A percentile compares a stretch with the other conserved stretches of the same genome.
phyloP scores from a whole-genome alignment of 2,797 vertebrate genomes.

The Enteromius radiatus region DNA sequence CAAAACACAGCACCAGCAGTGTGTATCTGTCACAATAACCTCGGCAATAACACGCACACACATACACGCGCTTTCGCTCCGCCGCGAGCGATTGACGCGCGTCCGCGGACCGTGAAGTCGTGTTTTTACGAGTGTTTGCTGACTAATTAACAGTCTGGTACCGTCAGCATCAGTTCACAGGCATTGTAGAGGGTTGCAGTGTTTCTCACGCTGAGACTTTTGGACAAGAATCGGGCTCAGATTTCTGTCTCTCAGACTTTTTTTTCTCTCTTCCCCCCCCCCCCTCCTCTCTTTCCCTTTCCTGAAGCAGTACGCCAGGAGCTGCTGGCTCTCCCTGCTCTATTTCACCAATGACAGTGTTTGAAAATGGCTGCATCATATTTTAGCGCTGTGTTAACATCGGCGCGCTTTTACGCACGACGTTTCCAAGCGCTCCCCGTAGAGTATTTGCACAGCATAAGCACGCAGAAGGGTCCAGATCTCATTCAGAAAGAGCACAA shows the following conservation, averaged over 20 bases:
- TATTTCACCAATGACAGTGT: slow-evolving; percentile 73
- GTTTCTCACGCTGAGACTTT: slow-evolving; percentile 50
- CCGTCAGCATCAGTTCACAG: slow-evolving; percentile 76
- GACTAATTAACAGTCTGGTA: slow-evolving; percentile 79
- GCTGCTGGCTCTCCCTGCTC: slow-evolving; percentile 61
- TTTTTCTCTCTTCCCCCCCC: slow-evolving; percentile 28
- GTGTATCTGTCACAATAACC: slow-evolving; percentile 81
- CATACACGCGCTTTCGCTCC: slow-evolving; percentile 58
- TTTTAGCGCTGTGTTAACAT: slow-evolving; percentile 80
- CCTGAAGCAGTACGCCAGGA: slow-evolving; percentile 37
- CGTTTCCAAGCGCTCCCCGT: slow-evolving; percentile 66
- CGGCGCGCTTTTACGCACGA: slow-evolving; percentile 61
- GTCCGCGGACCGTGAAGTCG: neutral
- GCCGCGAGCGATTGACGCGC: slow-evolving; percentile 28
- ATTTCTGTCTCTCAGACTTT: slow-evolving; percentile 52
- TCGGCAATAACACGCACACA: slow-evolving; percentile 69
- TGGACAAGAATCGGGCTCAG: slow-evolving; percentile 47
- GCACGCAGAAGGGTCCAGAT: neutral
- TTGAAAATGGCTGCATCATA: slow-evolving; percentile 78
- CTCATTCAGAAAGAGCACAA: neutral
- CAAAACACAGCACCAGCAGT: slow-evolving; percentile 67
- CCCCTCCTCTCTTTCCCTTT: slow-evolving; percentile 59
- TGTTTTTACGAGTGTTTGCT: slow-evolving; percentile 67
- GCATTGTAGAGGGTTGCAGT: slow-evolving; percentile 49
- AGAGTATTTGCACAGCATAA: neutral